Evolutionary conservation across 2,113 vertebrate species (phyloP).

Genomic region (Macquaria australasica): DNA sequence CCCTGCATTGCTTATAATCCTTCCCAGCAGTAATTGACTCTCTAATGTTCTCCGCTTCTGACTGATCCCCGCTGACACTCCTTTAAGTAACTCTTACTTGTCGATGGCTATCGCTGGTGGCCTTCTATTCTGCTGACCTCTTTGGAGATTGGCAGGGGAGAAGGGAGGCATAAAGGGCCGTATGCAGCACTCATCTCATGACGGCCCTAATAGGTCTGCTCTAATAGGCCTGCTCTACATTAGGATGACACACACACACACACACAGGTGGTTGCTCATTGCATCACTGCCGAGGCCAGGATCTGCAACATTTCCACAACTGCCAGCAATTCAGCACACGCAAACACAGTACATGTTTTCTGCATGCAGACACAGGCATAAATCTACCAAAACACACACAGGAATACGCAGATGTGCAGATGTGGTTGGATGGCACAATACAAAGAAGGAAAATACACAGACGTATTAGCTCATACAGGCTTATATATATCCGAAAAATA

Average conservation of each 20-base stretch:
- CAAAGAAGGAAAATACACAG: neutral
- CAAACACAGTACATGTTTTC: neutral
- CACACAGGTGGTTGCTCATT: conserved; percentile 29
- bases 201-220: conserved; percentile 57
- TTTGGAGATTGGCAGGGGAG: conserved; percentile 37
- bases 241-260: conserved; percentile 30
- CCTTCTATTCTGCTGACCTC: conserved; percentile 54
- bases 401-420: neutral
- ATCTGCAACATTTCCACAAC: conserved; percentile 3
- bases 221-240: conserved; percentile 47
- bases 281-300: neutral
- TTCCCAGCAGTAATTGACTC: conserved; percentile 69
- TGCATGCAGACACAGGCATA: neutral
- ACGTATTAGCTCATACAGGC: conserved; percentile 17
- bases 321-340: neutral
- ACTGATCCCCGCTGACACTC: conserved; percentile 65
- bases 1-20: conserved; percentile 31
- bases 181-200: conserved; percentile 38
- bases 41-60: conserved; percentile 67
- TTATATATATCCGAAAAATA: conserved; percentile 25
- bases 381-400: neutral
- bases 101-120: conserved; percentile 56
- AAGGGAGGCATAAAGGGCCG: conserved; percentile 38
- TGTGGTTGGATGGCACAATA: neutral
- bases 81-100: conserved; percentile 82